Evolutionary conservation across 1,140 invertebrate species (phyloP).

Genomic region (Calycopis cecrops): DNA sequence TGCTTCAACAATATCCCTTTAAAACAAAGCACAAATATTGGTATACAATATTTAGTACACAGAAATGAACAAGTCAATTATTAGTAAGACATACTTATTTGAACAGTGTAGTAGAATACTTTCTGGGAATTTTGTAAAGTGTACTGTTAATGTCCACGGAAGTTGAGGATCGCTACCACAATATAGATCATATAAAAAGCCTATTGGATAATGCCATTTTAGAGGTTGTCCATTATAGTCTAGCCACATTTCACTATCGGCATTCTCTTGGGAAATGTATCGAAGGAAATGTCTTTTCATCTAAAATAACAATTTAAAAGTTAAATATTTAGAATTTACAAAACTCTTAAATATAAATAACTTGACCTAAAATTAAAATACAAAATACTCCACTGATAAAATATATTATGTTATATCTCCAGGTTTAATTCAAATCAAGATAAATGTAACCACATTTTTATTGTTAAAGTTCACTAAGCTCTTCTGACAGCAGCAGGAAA

Average conservation of each 20-base stretch:
- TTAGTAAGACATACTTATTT: slow-evolving; percentile 78
- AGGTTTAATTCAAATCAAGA: no score
- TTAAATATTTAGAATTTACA: background rate
- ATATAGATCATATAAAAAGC: slow-evolving; percentile 92
- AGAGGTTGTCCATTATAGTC: slow-evolving; percentile 94
- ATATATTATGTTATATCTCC: no score
- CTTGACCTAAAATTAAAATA: no score
- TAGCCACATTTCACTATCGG: slow-evolving; percentile 95
- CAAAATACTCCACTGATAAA: no score
- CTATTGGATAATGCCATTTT: slow-evolving; percentile 98
- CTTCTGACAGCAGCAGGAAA: no score
- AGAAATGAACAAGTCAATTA: background rate
- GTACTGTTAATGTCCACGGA: slow-evolving; percentile 96
- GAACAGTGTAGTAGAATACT: slow-evolving; percentile 84
- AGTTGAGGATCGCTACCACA: slow-evolving; percentile 82
- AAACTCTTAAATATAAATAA: background rate
- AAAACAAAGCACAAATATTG: slow-evolving; percentile 37
- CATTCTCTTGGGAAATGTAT: slow-evolving; percentile 87
- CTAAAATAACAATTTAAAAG: slow-evolving; percentile 65
- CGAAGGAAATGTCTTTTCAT: slow-evolving; percentile 93
- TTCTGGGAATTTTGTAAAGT: slow-evolving; percentile 95
- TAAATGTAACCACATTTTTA: no score
- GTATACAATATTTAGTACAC: background rate
- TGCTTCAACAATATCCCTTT: slow-evolving; percentile 93
- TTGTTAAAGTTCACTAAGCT: no score